Base-by-base conservation (phyloP, 2,113 vertebrate species). In the Sardina pilchardus region DNA sequence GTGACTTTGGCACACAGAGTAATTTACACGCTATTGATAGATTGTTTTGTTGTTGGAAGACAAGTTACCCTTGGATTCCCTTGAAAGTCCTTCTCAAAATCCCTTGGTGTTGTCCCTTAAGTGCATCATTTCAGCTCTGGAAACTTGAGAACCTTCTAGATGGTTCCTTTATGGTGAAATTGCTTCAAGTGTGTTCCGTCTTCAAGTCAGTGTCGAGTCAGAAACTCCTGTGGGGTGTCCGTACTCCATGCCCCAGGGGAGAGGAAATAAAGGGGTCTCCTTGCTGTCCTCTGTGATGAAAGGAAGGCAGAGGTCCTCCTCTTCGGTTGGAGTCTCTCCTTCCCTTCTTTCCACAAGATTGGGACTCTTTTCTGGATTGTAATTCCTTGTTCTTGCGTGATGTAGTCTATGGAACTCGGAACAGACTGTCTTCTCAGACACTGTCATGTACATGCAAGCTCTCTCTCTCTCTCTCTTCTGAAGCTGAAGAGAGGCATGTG, bases 21-120 rank as follows among this genome's bases (percentile, higher is more conserved):
- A 78, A 34, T 34, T 17, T 39, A 39, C 1, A 71, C 6, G 71
- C 30, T 12, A 67, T 30, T 67, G 34, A 36, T 78, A 16, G 30
- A 36, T 36, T 78, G 30, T 4, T 6, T 63, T 24, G n/a, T 34
- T 36, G 71, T 36, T 36, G 16, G 16, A 36, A 78, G 71, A 78
- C 30, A 80, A 78, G 83, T 84, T 67, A 88, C 90, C 83, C 39
- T 83, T 84, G 26, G 16, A 53, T 50, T 17, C 3, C 43, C 48
- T 21, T n/a, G 81, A 78, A 82, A 81, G 67, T 34, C 90, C 91
- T 92, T 88, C 85, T 83, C 44, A 42, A 30, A 16, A 34, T 83
- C 78, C 21, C 19, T 34, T n/a, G 21, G 19, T 81, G 78, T 30
- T 43, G 87, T 87, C 84, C 88, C 87, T 30, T 12, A 91, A 83